These are phyloP conservation scores for Dasyprocta punctata DNA, from an alignment of 2,113 vertebrate genomes.

Conservation along the genomic window DNA sequence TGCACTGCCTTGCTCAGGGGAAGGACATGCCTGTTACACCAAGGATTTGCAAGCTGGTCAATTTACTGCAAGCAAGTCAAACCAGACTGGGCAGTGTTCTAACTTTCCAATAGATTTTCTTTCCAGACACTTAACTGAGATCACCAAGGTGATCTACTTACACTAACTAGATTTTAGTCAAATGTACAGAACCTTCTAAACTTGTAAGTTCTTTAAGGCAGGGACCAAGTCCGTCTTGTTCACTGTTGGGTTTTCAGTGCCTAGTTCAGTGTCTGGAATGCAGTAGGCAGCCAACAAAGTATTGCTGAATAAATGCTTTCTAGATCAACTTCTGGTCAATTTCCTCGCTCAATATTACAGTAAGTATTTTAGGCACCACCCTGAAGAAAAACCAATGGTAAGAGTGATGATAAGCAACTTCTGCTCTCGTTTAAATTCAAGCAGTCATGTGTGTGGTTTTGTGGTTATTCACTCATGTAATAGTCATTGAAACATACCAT, in stretches of 20 bases:
- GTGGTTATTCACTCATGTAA: not conserved
- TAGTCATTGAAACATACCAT: not conserved
- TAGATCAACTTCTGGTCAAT: constrained; percentile 16
- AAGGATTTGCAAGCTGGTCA: constrained; percentile 69
- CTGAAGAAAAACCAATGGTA: constrained; percentile 1
- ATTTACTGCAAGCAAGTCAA: constrained; percentile 67
- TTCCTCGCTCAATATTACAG: not conserved
- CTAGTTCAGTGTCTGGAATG: not conserved
- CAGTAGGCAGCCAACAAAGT: constrained; percentile 43
- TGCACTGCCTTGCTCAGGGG: constrained; percentile 56
- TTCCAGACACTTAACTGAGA: constrained; percentile 64
- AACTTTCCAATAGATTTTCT: constrained; percentile 68
- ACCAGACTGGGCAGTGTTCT: constrained; percentile 43
- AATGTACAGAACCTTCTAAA: not conserved
- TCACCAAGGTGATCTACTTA: constrained; percentile 57
- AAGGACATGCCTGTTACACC: constrained; percentile 44
- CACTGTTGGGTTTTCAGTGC: not conserved
- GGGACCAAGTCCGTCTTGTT: not conserved
- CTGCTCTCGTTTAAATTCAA: constrained; percentile 3
- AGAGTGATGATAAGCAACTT: not conserved
- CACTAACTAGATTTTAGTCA: constrained; percentile 66
- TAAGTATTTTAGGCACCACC: constrained; percentile 1
- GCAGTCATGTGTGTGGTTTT: not conserved
- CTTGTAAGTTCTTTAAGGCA: constrained; percentile 16
- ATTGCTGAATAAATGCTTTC: constrained; percentile 8